phyloP scores from a whole-genome alignment of 2,888 invertebrate genomes.

The Iphiclides podalirius region DNA sequence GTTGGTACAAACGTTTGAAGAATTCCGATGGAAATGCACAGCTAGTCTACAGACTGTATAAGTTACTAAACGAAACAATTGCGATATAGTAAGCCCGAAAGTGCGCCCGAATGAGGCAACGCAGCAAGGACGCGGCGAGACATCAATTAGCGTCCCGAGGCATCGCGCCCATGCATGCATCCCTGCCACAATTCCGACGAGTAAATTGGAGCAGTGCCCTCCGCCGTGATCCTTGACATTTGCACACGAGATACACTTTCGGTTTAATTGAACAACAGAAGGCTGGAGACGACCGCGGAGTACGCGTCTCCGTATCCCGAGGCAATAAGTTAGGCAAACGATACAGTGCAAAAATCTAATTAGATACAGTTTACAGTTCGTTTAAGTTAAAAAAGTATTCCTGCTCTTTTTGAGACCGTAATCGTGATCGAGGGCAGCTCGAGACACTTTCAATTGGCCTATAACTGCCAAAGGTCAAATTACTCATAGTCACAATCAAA shows the following conservation, averaged over 20 bases:
- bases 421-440: constrained; percentile 41
- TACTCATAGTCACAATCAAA: constrained; percentile 51
- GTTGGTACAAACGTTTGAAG: no score
- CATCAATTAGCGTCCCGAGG: constrained; percentile 41
- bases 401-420: no score
- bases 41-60: no score
- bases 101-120: constrained; percentile 9
- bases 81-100: no score
- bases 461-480: constrained; percentile 58
- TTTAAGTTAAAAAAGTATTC: neutral
- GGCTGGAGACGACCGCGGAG: neutral
- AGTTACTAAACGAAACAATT: no score
- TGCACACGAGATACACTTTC: constrained; percentile 6
- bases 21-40: no score
- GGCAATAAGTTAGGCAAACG: no score
- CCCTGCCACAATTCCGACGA: constrained; percentile 12
- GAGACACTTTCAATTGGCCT: constrained; percentile 42
- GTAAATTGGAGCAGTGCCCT: constrained; percentile 17
- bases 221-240: constrained; percentile 12
- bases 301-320: no score
- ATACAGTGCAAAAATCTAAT: neutral
- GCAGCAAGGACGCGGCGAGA: constrained; percentile 28
- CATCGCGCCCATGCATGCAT: constrained; percentile 32
- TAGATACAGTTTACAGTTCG: constrained; percentile 2
- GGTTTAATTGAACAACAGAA: neutral